phyloP scores from a whole-genome alignment of 2,888 invertebrate genomes.

The Acanthoscelides obtectus region DNA sequence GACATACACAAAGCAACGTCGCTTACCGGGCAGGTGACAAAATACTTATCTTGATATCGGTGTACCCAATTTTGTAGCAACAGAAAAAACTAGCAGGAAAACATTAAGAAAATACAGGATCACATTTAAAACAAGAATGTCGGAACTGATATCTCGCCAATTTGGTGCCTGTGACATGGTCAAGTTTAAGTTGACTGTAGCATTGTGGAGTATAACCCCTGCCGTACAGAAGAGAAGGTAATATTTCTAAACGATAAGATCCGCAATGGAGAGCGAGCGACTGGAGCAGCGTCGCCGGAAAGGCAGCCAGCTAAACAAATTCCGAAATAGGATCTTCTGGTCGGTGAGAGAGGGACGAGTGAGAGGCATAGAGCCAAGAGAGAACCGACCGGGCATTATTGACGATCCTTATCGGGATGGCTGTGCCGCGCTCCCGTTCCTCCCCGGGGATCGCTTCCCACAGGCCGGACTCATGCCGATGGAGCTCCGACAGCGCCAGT shows the following conservation, averaged over 20 bases:
- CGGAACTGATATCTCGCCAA: no score
- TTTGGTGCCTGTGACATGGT: no score
- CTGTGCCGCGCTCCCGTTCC: constrained; percentile 4
- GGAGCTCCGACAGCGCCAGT: constrained; percentile 25
- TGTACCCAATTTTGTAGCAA: no score
- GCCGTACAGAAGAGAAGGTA: background rate
- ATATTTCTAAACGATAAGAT: constrained; percentile 4
- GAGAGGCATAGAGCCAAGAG: no score
- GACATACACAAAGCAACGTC: no score
- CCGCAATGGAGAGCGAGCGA: constrained; percentile 3
- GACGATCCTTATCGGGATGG: constrained; percentile 33
- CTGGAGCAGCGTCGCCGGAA: background rate
- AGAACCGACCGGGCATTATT: constrained; percentile 32
- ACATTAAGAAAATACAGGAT: no score
- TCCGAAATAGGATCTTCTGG: constrained; percentile 22
- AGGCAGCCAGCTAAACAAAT: constrained; percentile 22
- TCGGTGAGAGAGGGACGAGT: background rate
- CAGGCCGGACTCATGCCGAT: constrained; percentile 28
- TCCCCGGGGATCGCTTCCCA: constrained; percentile 33
- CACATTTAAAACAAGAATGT: no score
- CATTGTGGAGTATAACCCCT: background rate
- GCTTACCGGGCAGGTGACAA: no score
- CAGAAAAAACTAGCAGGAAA: no score
- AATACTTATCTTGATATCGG: no score
- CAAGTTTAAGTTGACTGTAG: background rate